Percentiles rank a stretch among this genome's conserved stretches.
Evolutionary conservation across 2,888 invertebrate genomes (phyloP).

Genomic region (Tipula vernalis): DNA sequence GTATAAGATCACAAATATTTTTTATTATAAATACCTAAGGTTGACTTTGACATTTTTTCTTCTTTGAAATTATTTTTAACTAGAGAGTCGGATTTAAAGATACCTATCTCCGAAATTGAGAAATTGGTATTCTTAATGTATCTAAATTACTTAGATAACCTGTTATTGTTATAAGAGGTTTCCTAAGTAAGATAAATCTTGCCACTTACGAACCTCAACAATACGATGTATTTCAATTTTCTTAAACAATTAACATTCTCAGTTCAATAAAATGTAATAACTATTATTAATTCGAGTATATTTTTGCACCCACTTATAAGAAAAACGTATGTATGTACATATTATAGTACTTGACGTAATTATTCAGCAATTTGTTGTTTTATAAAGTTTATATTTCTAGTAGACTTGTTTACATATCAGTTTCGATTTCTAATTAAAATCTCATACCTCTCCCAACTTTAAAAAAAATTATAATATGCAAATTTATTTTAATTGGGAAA

Average conservation of each 20-base stretch:
- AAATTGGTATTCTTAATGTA: no score
- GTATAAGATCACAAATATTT: no score
- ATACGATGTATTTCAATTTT: not conserved
- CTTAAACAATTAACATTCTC: not conserved
- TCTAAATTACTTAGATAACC: no score
- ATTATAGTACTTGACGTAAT: not conserved
- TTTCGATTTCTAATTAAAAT: not conserved
- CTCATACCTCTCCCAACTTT: not conserved
- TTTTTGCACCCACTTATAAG: not conserved
- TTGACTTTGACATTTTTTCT: no score
- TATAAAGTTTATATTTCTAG: not conserved
- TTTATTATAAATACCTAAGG: no score
- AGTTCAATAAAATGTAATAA: not conserved
- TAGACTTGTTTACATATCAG: not conserved
- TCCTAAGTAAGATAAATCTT: no score
- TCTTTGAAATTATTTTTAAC: no score
- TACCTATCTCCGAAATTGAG: no score
- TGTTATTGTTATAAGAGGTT: no score
- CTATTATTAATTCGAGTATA: not conserved
- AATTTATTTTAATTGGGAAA: not conserved
- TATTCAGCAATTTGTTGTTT: not conserved
- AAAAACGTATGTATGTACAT: not conserved
- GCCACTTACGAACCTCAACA: no score
- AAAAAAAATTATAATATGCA: no score
- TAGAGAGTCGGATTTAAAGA: no score